Conservation (phyloP, 2,888 invertebrate species). For the Heteromyza rotundicornis region DNA sequence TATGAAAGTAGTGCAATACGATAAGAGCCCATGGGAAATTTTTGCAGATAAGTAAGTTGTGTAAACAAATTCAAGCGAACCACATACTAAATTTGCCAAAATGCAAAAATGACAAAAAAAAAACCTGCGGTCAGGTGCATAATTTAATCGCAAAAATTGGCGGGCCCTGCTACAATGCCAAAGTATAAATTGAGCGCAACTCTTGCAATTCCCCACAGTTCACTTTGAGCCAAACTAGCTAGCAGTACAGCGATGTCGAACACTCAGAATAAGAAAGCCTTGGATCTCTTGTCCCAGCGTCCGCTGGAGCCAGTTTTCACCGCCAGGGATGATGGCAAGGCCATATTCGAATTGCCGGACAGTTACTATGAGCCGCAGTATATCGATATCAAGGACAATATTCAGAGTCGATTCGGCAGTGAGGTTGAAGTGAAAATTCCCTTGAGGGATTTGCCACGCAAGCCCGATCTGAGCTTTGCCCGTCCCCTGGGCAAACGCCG, state of each 20-base stretch:
- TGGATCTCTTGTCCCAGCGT: slow-evolving; percentile 56
- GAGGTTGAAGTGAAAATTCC: slow-evolving; percentile 49
- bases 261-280: slow-evolving; percentile 43
- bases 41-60: no score
- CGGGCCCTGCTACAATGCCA: not conserved
- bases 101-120: not conserved
- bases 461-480: slow-evolving; percentile 55
- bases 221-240: not conserved
- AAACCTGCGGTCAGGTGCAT: not conserved
- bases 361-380: slow-evolving; percentile 51
- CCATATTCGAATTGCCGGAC: slow-evolving; percentile 55
- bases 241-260: slow-evolving; percentile 36
- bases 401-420: slow-evolving; percentile 42
- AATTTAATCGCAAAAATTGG: not conserved
- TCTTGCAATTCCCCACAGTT: not conserved
- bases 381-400: slow-evolving; percentile 37
- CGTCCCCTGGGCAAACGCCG: slow-evolving; percentile 38
- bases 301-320: slow-evolving; percentile 60
- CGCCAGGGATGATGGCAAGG: slow-evolving; percentile 53
- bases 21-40: no score
- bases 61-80: no score
- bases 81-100: no score
- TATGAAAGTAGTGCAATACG: no score
- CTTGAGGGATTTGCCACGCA: slow-evolving; percentile 43
- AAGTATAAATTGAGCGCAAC: not conserved